Evolutionary conservation across 2,888 invertebrate genomes (phyloP), one percentile per base, ranked within the genome.

Genomic region (Drosophila imparisetae): DNA sequence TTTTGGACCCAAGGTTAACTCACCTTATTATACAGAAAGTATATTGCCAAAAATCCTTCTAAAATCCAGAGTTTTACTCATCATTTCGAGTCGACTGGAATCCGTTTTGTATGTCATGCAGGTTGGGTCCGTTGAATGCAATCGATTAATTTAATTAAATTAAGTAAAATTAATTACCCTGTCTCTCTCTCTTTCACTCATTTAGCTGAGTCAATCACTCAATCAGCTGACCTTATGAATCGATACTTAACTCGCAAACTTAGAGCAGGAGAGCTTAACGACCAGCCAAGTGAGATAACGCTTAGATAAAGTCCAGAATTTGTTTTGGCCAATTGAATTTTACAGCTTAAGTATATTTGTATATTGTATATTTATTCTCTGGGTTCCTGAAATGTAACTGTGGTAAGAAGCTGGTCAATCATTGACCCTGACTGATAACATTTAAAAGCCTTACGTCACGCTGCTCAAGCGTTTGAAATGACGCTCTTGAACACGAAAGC

Each of bases 121-220:
- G 40, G 2, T 18, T 32, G 32, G 10, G 1, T n/a, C n/a, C 40
- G 40, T 40, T 40, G 4, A n/a, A 8, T n/a, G n/a, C n/a, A n/a
- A n/a, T 32, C 32, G 10, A 32, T 32, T 32, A 32, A 32, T 32
- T 32, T 32, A 32, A 32, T 32, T 32, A 32, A 32, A 4, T 10
- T 1, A 4, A 32, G 32, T 32, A 11, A 0, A 32, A 32, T 4
- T 11, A 32, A 32, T 32, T 11, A 11, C 32, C 4, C 32, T 32
- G 11, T 32, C 32, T 32, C 32, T 10, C 30, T 24, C 27, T 38
- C 60, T 57, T 32, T 11, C 32, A 32, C 10, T 32, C 32, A 32
- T 11, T 32, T 10, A 32, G 50, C 42, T 74, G 55, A 72, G 32
- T 74, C 53, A 73, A 27, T 38, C 52, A 24, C 42, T 15, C 30